phyloP scores from a whole-genome alignment of 2,797 vertebrate genomes.

The Dallia pectoralis region DNA sequence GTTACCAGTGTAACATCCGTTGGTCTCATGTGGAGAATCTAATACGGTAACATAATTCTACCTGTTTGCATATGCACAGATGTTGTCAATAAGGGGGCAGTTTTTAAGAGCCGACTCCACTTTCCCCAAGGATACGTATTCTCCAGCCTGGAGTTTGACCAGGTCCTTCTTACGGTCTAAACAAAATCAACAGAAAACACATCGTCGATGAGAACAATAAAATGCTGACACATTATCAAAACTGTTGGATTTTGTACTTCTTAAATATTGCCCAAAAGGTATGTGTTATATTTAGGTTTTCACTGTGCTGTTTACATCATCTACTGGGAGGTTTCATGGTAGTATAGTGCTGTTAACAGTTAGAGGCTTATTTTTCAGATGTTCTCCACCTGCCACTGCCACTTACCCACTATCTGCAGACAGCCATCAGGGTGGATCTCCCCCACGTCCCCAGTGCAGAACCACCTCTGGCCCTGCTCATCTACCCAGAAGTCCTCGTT shows the following conservation, averaged over 20 bases:
- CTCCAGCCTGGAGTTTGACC: slow-evolving; percentile 86
- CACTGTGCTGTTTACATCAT: too few species aligned
- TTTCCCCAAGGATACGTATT: slow-evolving; percentile 86
- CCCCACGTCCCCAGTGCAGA: slow-evolving; percentile 85
- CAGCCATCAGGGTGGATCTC: slow-evolving; percentile 85
- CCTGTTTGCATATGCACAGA: slow-evolving; percentile 89
- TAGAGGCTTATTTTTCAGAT: background rate
- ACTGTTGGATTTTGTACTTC: too few species aligned
- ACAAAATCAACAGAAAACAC: slow-evolving; percentile 8
- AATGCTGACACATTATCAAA: background rate
- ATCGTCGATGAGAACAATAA: background rate
- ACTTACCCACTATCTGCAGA: slow-evolving; percentile 82
- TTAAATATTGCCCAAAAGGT: too few species aligned
- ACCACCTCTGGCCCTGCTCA: slow-evolving; percentile 82
- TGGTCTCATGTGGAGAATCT: background rate
- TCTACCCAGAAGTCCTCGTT: slow-evolving; percentile 81
- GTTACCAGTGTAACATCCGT: background rate
- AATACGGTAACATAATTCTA: slow-evolving; percentile 37
- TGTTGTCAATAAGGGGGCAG: slow-evolving; percentile 84
- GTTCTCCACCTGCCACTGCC: background rate
- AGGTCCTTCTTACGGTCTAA: slow-evolving; percentile 87
- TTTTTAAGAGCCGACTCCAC: slow-evolving; percentile 85
- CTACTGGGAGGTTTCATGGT: too few species aligned
- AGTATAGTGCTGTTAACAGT: too few species aligned
- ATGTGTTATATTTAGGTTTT: too few species aligned